phyloP scores from a whole-genome alignment of 2,797 vertebrate species.

The Sebastes aleutianus region DNA sequence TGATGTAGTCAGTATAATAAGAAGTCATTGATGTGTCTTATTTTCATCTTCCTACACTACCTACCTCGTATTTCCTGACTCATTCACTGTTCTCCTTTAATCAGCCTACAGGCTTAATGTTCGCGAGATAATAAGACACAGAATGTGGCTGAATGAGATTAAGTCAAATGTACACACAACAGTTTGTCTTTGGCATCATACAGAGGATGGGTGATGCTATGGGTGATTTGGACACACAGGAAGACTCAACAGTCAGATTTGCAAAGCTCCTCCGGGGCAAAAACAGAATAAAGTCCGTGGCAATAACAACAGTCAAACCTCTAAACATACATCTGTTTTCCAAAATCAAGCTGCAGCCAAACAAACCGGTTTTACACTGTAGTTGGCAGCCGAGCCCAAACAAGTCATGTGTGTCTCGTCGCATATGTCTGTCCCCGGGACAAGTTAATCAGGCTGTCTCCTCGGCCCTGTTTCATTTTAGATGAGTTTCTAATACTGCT shows the following conservation, averaged over 20 bases:
- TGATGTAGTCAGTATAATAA: conserved; percentile 26
- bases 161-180: conserved; percentile 28
- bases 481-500: conserved; percentile 54
- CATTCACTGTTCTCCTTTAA: conserved; percentile 36
- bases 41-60: conserved; percentile 21
- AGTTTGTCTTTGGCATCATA: conserved; percentile 18
- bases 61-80: conserved; percentile 21
- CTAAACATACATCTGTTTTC: conserved; percentile 43
- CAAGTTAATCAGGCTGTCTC: conserved; percentile 64
- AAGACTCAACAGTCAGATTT: conserved; percentile 36
- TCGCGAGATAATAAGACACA: conserved; percentile 37
- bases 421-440: conserved; percentile 63
- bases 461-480: conserved; percentile 52
- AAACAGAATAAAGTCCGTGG: conserved; percentile 14
- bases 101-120: conserved; percentile 42
- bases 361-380: conserved; percentile 47
- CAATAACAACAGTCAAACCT: conserved; percentile 32
- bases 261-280: conserved; percentile 10
- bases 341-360: conserved; percentile 43
- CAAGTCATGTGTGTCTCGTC: conserved; percentile 51
- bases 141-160: conserved; percentile 41
- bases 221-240: conserved; percentile 6
- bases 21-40: conserved; percentile 31
- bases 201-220: conserved; percentile 4
- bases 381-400: conserved; percentile 40